A percentile compares a stretch with the other conserved stretches of the same genome.
phyloP scores from a whole-genome alignment of 2,113 vertebrate species.

The Lycaon pictus region DNA sequence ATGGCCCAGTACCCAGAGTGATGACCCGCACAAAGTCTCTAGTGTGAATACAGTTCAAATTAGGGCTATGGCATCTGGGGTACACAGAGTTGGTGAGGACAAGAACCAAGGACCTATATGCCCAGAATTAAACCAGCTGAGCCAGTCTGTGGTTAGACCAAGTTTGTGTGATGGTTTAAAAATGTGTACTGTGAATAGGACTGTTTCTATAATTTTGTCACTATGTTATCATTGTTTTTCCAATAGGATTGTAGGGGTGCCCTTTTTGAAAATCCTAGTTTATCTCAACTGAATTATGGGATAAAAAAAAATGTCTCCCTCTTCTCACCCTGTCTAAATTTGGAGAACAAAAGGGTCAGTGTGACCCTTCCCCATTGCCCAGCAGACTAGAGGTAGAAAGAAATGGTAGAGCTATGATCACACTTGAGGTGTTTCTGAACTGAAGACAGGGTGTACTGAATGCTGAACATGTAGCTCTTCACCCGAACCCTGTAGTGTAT shows the following conservation, averaged over 20 bases:
- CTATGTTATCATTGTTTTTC: background rate
- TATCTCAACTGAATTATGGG: background rate
- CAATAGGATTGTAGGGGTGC: background rate
- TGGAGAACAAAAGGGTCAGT: background rate
- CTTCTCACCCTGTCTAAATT: background rate
- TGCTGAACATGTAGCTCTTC: background rate
- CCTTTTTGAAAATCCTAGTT: background rate
- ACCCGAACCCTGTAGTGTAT: background rate
- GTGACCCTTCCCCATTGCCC: background rate
- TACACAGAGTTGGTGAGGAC: background rate
- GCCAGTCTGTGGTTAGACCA: constrained; percentile 31
- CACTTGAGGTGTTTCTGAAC: background rate
- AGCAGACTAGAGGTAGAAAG: background rate
- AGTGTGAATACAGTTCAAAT: background rate
- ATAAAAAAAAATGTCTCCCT: background rate
- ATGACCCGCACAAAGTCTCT: background rate
- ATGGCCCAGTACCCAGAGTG: background rate
- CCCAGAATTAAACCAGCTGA: background rate
- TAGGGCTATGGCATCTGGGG: background rate
- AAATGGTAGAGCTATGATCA: background rate
- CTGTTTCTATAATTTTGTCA: constrained; percentile 31
- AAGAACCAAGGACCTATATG: background rate
- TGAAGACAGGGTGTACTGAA: background rate
- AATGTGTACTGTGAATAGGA: background rate
- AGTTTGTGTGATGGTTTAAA: background rate